Percentiles rank a stretch among this genome's conserved stretches.
These are phyloP conservation scores for Melopsittacus undulatus DNA, from an alignment of 2,797 vertebrate species.

Conservation along the genomic window DNA sequence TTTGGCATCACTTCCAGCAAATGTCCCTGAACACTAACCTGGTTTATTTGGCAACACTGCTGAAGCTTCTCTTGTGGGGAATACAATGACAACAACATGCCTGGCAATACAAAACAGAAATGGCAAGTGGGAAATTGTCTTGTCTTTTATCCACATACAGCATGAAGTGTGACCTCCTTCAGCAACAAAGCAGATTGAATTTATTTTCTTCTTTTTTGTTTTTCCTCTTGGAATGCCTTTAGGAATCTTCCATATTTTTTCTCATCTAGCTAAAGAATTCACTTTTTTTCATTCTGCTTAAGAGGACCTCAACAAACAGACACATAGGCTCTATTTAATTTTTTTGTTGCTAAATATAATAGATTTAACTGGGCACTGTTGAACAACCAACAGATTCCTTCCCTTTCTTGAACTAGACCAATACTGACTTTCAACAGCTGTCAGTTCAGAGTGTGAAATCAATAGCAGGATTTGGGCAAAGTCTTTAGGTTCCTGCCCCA, in stretches of 20 bases:
- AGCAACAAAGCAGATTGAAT: slow-evolving; percentile 21
- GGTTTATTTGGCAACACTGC: slow-evolving; percentile 68
- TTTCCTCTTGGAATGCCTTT: not conserved
- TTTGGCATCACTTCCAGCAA: slow-evolving; percentile 68
- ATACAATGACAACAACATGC: slow-evolving; percentile 69
- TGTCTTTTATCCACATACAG: slow-evolving; percentile 27
- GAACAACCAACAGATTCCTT: not conserved
- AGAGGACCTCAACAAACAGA: not conserved
- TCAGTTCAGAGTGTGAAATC: not conserved
- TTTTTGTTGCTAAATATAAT: not conserved
- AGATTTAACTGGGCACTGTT: not conserved
- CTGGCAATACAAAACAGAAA: slow-evolving; percentile 57
- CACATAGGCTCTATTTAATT: not conserved
- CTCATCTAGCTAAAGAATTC: not conserved
- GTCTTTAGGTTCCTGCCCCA: not conserved
- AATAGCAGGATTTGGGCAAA: not conserved
- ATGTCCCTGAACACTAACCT: slow-evolving; percentile 68
- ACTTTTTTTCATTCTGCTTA: slow-evolving; percentile 13
- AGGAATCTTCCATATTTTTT: not conserved
- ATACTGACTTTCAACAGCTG: not conserved
- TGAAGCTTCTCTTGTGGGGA: slow-evolving; percentile 57
- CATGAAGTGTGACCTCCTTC: not conserved
- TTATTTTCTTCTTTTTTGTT: not conserved
- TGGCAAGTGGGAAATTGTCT: slow-evolving; percentile 50
- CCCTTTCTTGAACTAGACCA: not conserved